Conservation (phyloP, 2,888 invertebrate genomes). For the Dasysyrphus tricinctus region DNA sequence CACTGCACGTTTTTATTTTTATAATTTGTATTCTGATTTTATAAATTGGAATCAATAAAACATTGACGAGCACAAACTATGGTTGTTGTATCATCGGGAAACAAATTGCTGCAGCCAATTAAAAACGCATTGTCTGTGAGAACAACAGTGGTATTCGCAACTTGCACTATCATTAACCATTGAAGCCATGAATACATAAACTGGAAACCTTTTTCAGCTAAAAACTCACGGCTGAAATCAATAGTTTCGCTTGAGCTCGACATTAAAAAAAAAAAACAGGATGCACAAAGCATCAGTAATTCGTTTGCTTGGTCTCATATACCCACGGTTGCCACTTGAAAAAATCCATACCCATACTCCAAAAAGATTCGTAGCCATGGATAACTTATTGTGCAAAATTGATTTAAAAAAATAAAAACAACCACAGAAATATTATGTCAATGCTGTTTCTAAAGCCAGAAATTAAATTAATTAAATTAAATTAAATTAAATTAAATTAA, state of each 20-base stretch:
- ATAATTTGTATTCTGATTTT: background rate
- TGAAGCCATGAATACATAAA: constrained; percentile 22
- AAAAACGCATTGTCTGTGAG: constrained; percentile 33
- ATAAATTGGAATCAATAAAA: constrained; percentile 24
- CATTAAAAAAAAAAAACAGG: background rate
- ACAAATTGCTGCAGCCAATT: constrained; percentile 32
- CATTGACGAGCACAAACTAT: constrained; percentile 13
- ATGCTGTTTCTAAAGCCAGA: no score
- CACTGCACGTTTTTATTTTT: constrained; percentile 2
- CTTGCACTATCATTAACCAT: constrained; percentile 38
- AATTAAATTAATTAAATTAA: no score
- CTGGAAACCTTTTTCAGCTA: constrained; percentile 18
- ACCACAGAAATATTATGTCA: no score
- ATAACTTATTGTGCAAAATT: no score
- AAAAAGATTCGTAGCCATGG: no score
- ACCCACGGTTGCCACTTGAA: background rate
- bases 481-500: no score
- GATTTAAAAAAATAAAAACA: no score
- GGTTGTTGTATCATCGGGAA: background rate
- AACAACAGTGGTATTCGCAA: constrained; percentile 21
- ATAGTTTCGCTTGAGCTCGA: constrained; percentile 14
- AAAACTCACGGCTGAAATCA: constrained; percentile 37
- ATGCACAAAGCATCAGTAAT: constrained; percentile 22
- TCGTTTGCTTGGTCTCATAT: constrained; percentile 3
- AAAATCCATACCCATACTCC: background rate